Base-by-base conservation (phyloP, 2,888 invertebrate species). In the Lasius fuliginosus region DNA sequence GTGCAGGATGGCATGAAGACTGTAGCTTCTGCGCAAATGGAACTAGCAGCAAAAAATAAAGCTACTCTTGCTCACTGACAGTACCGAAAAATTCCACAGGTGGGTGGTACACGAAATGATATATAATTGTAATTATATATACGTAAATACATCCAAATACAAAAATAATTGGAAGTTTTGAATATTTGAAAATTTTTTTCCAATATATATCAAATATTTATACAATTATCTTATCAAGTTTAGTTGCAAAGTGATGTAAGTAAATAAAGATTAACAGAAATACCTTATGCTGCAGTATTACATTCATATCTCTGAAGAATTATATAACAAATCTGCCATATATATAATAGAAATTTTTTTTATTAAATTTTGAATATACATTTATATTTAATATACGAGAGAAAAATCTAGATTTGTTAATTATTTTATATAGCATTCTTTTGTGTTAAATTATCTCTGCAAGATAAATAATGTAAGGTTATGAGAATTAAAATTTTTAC, bases 1-100 rank as follows among this genome's bases (percentile, higher is more conserved):
- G 97, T 98, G 58, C 98, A 98, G 94, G 98, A 98, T 71, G 97
- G 97, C 82, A 97, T 98, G 96, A 97, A 97, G 92, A 96, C 96
- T 84, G 97, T 98, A 67, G 97, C 97, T 62, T 96, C 96, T 49
- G 97, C 97, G 71, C 98, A 98, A 95, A 93, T 97, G 86, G 97
- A 97, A 91, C 94, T 96, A 53, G 93, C 94, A 8, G 89, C 91
- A 0, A 94, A 94, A 88, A 92, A 90, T 36, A 94, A 94, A 90
- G 86, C 90, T 18, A 85, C 93, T 11, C 79, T 92, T 33, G 90
- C 89, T 73, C 93, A 94, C 86, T 94, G 88, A 93, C 91, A 76
- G 73, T 56, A 83, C 9, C 65, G 30, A 71, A 69, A 75, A 79
- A 42, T 82, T 62, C 73, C 36, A 68, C 58, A 67, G 62, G n/a